Conservation (phyloP, 2,113 vertebrate genomes). For the Prunella fulvescens region DNA sequence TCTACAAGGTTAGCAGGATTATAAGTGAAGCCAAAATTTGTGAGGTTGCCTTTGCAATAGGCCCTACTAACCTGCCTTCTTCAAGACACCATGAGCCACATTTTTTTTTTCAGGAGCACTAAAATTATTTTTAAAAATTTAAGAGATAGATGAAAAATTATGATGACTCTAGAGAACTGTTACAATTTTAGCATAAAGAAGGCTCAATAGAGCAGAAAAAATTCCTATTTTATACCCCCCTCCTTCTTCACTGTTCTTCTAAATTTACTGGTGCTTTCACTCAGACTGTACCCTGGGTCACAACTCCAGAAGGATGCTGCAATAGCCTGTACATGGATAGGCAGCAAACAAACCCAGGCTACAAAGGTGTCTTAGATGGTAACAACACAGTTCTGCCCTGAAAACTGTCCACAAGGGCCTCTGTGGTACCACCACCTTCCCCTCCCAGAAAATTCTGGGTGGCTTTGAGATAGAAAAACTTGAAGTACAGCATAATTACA, state of each 20-base stretch:
- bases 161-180: background rate
- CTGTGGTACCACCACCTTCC: background rate
- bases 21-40: background rate
- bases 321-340: background rate
- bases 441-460: background rate
- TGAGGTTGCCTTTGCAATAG: background rate
- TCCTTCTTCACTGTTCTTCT: background rate
- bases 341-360: background rate
- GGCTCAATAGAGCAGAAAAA: background rate
- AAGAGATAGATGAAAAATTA: background rate
- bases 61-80: background rate
- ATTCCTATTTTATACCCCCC: background rate
- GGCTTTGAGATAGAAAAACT: background rate
- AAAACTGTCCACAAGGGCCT: background rate
- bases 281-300: background rate
- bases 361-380: rapidly evolving
- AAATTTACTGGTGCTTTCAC: background rate
- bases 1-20: background rate
- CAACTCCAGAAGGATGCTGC: background rate
- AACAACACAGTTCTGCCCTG: background rate
- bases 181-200: background rate
- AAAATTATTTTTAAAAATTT: background rate
- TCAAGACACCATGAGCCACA: background rate
- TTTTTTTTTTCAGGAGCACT: background rate
- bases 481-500: background rate